A percentile compares a stretch with the other conserved stretches of the same genome.
Conservation (phyloP, 1,140 invertebrate species). For the Rhagoletis pomonella region DNA sequence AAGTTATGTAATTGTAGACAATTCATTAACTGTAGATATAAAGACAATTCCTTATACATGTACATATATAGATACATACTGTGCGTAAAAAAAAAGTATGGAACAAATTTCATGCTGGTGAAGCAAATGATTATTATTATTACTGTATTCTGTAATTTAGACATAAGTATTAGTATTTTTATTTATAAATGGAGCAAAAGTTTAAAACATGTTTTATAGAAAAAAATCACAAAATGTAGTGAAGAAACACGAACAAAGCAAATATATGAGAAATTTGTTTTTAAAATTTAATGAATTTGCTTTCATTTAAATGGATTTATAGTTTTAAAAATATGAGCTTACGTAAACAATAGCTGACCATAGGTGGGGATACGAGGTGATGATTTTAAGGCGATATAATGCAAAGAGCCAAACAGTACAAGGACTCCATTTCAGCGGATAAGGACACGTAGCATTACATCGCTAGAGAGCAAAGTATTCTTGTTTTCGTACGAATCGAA, state of each 20-base stretch:
- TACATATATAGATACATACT: neutral
- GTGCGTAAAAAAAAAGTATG: neutral
- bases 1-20: neutral
- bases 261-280: conserved; percentile 55
- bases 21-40: conserved; percentile 29
- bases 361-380: too few species aligned
- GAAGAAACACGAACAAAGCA: conserved; percentile 32
- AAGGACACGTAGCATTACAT: too few species aligned
- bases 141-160: conserved; percentile 17
- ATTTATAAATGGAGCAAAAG: conserved; percentile 52
- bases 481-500: too few species aligned
- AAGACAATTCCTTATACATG: conserved; percentile 37
- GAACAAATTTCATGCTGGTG: neutral
- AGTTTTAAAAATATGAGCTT: too few species aligned
- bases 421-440: too few species aligned
- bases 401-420: too few species aligned
- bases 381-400: too few species aligned
- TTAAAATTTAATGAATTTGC: conserved; percentile 22
- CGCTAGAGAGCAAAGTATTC: too few species aligned
- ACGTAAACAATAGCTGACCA: too few species aligned
- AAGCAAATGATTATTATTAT: conserved; percentile 12
- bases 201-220: conserved; percentile 56
- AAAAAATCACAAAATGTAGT: conserved; percentile 46
- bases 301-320: conserved; percentile 1
- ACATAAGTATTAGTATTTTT: conserved; percentile 56